Evolutionary conservation across 2,888 invertebrate genomes (phyloP).

Genomic region (Sesia apiformis): DNA sequence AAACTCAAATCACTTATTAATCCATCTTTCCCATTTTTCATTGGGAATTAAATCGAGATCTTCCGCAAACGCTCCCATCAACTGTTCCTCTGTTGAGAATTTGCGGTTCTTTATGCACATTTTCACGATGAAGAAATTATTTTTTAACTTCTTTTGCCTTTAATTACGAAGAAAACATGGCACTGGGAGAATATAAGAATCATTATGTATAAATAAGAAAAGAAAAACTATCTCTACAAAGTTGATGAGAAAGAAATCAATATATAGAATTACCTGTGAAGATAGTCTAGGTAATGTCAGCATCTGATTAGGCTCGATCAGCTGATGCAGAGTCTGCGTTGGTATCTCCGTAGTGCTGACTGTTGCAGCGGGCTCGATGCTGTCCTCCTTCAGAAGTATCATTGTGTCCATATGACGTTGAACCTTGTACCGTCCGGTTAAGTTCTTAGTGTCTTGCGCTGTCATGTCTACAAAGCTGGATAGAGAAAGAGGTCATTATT

Average conservation of each 20-base stretch:
- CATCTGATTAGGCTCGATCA: constrained; percentile 92
- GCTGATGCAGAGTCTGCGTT: constrained; percentile 88
- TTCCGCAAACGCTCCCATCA: no score
- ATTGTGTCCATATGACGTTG: constrained; percentile 74
- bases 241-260: neutral
- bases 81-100: no score
- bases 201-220: no score
- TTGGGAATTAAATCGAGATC: no score
- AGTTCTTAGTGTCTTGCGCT: constrained; percentile 74
- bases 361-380: constrained; percentile 85
- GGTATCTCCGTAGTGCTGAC: constrained; percentile 94
- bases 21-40: no score
- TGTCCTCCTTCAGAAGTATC: constrained; percentile 92
- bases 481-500: neutral
- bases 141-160: no score
- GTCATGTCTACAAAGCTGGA: constrained; percentile 80
- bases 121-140: no score
- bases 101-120: no score
- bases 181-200: no score
- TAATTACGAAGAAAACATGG: no score
- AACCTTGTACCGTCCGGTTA: constrained; percentile 82
- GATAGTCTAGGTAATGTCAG: constrained; percentile 91
- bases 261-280: constrained; percentile 78
- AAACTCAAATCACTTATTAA: no score
- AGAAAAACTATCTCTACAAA: no score